phyloP scores from a whole-genome alignment of 2,888 invertebrate genomes.

The Siphonodentalium dalli region DNA sequence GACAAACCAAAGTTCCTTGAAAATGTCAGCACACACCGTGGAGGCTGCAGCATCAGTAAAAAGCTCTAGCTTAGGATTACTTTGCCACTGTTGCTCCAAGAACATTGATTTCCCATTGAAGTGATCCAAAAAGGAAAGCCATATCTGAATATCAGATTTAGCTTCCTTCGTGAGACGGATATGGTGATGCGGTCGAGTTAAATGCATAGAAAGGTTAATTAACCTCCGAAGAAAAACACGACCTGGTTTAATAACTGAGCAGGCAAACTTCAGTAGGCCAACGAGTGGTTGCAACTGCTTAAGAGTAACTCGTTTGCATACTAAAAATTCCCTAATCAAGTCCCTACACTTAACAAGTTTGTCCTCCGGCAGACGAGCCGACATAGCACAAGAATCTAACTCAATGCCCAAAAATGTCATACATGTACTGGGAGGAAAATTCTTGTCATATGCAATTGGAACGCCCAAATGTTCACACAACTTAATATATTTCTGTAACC shows the following conservation, averaged over 20 bases:
- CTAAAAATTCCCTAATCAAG: neutral
- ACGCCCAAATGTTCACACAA: slow-evolving; percentile 4
- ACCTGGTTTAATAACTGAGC: slow-evolving; percentile 12
- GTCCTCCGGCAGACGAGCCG: slow-evolving; percentile 9
- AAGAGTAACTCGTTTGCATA: neutral
- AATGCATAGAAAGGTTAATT: neutral
- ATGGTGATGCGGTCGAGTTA: neutral
- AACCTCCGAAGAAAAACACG: slow-evolving; percentile 2
- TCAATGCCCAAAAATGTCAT: slow-evolving; percentile 12
- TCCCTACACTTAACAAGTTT: slow-evolving; percentile 5
- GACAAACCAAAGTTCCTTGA: too few relatives aligned
- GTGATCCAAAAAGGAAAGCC: neutral
- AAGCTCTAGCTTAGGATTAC: too few relatives aligned
- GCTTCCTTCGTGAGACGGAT: neutral
- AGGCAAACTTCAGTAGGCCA: slow-evolving; percentile 13
- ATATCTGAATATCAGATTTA: neutral
- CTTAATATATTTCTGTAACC: neutral
- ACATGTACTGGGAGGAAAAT: slow-evolving; percentile 1
- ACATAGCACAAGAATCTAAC: slow-evolving; percentile 3
- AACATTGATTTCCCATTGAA: neutral
- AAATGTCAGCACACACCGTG: too few relatives aligned
- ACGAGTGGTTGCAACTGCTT: slow-evolving; percentile 8
- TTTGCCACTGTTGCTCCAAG: neutral
- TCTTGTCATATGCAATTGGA: slow-evolving; percentile 11
- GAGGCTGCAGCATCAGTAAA: too few relatives aligned